Percentiles rank a stretch among this genome's conserved stretches.
Conservation (phyloP, 1,140 invertebrate genomes). For the Habropoda laboriosa region DNA sequence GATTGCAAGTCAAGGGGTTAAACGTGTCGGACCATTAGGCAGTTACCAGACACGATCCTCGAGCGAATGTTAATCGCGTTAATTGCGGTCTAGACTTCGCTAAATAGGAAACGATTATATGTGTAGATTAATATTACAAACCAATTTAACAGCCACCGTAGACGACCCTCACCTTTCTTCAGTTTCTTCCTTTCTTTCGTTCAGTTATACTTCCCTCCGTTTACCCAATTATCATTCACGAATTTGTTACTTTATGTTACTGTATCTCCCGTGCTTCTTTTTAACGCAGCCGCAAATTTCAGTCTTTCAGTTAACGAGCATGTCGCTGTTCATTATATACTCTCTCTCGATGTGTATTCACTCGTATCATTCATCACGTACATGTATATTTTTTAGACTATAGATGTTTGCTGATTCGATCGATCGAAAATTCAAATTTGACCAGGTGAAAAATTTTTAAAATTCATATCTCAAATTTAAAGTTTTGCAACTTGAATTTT, state of each 20-base stretch:
- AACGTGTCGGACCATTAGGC: slow-evolving; percentile 3
- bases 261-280: slow-evolving; percentile 61
- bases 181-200: neutral
- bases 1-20: neutral
- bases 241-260: slow-evolving; percentile 13
- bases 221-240: slow-evolving; percentile 3
- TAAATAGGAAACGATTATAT: slow-evolving; percentile 70
- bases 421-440: neutral
- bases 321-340: slow-evolving; percentile 26
- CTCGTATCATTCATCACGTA: neutral
- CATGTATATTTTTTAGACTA: neutral
- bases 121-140: slow-evolving; percentile 30
- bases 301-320: slow-evolving; percentile 41
- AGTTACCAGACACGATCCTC: neutral
- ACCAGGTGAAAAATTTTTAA: too few relatives aligned
- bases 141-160: slow-evolving; percentile 11
- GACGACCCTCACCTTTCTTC: slow-evolving; percentile 20
- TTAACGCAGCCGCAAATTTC: slow-evolving; percentile 47
- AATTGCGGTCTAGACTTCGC: slow-evolving; percentile 62
- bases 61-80: slow-evolving; percentile 56
- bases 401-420: neutral
- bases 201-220: neutral
- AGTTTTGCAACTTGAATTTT: neutral
- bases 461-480: neutral
- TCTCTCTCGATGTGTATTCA: neutral